Evolutionary conservation across 2,888 invertebrate species (phyloP), one percentile per base, ranked within the genome.

Genomic region (Marasmarcha lunaedactyla): DNA sequence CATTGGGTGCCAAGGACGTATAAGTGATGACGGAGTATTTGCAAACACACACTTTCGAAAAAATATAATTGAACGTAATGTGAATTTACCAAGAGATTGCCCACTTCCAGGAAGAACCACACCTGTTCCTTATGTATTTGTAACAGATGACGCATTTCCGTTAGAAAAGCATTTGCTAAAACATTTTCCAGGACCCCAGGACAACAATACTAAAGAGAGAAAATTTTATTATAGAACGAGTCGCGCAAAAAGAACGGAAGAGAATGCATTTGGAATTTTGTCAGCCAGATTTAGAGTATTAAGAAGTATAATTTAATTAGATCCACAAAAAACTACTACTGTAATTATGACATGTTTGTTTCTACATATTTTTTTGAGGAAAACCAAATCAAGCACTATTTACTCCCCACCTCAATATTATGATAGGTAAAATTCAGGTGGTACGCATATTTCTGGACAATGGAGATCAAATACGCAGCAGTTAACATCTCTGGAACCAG

Each of bases 341-440:
- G 38, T 46, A 37, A 42, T 45, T 46, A 47, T 49, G 43, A 46
- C 51, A 46, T 50, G 49, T 39, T 44, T 50, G 42, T 46, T 46
- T 33, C 47, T 49, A 39, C 51, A 50, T 50, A 49, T 50, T 40
- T 45, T 40, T 45, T 7, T 45, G 27, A 42, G 42, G 38, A 26
- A 26, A 26, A 26, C 26, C 9, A 9, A 26, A 26, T 26, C 26
- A 9, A 26, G 26, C 26, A 26, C n/a, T n/a, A n/a, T n/a, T n/a
- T n/a, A n/a, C n/a, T n/a, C n/a, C n/a, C 48, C 46, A 12, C n/a
- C 33, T 11, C 33, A 20, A 33, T 12, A 10, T 37, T 14, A 14
- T 37, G n/a, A 26, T 26, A 30, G 14, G 13, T 9, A 14, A 30
- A 14, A 27, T 14, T 30, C 14, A 37, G 7, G 14, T 37, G 27